Evolutionary conservation across 2,113 vertebrate species (phyloP).

Genomic region (Stomatorhinus ivindoensis): DNA sequence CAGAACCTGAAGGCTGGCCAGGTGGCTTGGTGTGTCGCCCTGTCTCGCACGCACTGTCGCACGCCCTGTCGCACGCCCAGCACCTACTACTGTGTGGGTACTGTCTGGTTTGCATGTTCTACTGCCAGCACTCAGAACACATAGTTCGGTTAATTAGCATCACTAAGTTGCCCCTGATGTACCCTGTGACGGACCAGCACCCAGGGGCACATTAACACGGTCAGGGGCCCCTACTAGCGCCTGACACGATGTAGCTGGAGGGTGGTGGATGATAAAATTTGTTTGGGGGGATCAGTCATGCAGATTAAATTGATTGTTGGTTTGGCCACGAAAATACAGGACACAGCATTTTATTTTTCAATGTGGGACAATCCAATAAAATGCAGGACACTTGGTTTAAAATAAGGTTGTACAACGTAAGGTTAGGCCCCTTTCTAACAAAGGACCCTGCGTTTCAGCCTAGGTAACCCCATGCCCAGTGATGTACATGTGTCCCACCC

Average conservation of each 20-base stretch:
- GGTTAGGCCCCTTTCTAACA: not conserved
- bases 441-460: not conserved
- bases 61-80: not conserved
- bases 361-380: not conserved
- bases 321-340: not conserved
- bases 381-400: not conserved
- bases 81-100: not conserved
- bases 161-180: not conserved
- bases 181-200: not conserved
- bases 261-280: not conserved
- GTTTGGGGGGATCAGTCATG: not conserved
- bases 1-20: not conserved
- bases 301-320: not conserved
- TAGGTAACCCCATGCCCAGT: not conserved
- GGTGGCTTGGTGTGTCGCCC: not conserved
- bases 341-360: not conserved
- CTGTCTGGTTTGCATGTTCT: not conserved
- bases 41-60: no score
- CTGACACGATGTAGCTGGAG: not conserved
- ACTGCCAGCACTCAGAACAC: not conserved
- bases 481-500: no score
- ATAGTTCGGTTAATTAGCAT: not conserved
- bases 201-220: not conserved
- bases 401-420: not conserved
- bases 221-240: not conserved